Evolutionary conservation across 2,797 vertebrate genomes (phyloP), one percentile per base, ranked within the genome.

Genomic region (Helostoma temminkii): DNA sequence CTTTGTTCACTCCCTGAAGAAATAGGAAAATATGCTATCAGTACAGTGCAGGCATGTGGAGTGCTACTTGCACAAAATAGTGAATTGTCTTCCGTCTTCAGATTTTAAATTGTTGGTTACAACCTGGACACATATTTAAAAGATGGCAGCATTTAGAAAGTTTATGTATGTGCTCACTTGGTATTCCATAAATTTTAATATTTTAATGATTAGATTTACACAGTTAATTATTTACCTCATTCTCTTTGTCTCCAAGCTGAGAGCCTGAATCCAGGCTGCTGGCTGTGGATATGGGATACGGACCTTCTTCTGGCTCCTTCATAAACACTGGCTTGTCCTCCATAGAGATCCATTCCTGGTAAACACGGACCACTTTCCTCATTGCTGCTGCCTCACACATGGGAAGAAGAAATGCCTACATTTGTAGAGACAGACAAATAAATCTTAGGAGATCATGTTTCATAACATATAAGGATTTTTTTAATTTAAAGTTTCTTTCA

Each of bases 321-420:
- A 99, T 99, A 81, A 99, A 99, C 71, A 98, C 93, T 34, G 98
- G 98, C 67, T 97, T 98, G 80, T 98, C 98, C 76, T 99, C 97
- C 87, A 96, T 96, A 54, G 97, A 94, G 82, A 99, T 97, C 98
- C 98, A 99, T 87, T 99, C 97, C 86, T 99, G 97, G 85, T 99
- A 99, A 18, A 99, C 97, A 76, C 98, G 96, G 34, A 99, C 96
- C 66, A 98, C 97, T 90, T 96, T 99, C 37, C 97, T 95, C 96
- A 99, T 98, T 16, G 97, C 97, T 58, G 98, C 98, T 60, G 98
- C 97, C 91, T 99, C 98, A 66, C 97, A 99, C 93, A 99, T 96
- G 0, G 98, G 98, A 82, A 99, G 92, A 63, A 99, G 94, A 92
- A 99, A 99, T 1, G 96, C 96, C 97, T 99, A 63, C 1, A n/a